Base-by-base conservation (phyloP, 2,888 invertebrate species). In the Scrobipalpa atriplicella region DNA sequence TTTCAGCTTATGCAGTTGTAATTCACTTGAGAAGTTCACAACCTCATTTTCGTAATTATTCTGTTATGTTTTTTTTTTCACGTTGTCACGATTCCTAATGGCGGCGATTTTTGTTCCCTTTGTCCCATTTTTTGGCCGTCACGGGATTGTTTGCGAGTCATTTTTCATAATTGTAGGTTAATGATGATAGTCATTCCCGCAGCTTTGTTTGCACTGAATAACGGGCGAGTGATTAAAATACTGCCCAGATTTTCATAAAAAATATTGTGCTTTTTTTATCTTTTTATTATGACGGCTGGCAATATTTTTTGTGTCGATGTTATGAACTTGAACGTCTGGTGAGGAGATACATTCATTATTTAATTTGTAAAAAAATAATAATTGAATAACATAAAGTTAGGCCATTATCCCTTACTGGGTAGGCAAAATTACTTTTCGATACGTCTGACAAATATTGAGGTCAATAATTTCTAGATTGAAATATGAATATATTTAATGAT, bases 101-200 rank as follows among this genome's bases (percentile, higher is more conserved):
- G 80, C 66, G 67, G 70, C 72, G 75, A 78, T 79, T 84, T 82
- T 82, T 78, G 72, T 80, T 79, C 82, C n/a, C 76, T 81, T 82
- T 83, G 81, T 84, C 73, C 75, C 64, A 67, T 77, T 78, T 81
- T 81, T 78, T 73, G 72, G 73, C 54, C 29, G 54, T 56, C 54
- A 56, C 70, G 66, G 83, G 83, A 79, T 80, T 73, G 73, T 77
- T 72, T 70, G 69, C 67, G 71, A 75, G 78, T 80, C 80, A 83
- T 88, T 86, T 83, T 82, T 86, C 85, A 86, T 86, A 88, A 88
- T 87, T 87, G 82, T 77, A 73, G 74, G 71, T 72, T 85, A 87
- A 87, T 85, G 81, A 81, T 79, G 81, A 81, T 79, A 76, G 81
- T 82, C 80, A 80, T 80, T 82, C 73, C 68, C 67, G 66, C 66